These are phyloP conservation scores for Oryzias sinensis DNA, from an alignment of 2,797 vertebrate genomes.

Conservation along the genomic window DNA sequence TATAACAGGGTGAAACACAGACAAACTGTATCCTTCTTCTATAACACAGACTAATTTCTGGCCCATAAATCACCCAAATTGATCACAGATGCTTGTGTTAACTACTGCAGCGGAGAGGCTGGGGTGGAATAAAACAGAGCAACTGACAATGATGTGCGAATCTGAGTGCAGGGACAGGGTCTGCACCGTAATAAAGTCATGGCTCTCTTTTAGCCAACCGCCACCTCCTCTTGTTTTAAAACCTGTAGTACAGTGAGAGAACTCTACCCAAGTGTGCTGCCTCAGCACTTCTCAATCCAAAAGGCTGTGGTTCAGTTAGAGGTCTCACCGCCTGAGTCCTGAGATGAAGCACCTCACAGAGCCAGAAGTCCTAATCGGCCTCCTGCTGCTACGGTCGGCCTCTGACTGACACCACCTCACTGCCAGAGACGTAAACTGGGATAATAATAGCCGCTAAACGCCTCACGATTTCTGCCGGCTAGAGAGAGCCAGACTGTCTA, in stretches of 20 bases:
- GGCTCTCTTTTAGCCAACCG: slow-evolving; percentile 21
- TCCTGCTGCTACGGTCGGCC: slow-evolving; percentile 52
- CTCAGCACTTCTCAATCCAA: slow-evolving; percentile 69
- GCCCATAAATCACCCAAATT: slow-evolving; percentile 52
- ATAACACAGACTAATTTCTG: slow-evolving; percentile 54
- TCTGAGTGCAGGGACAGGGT: slow-evolving; percentile 43
- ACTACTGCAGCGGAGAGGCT: slow-evolving; percentile 39
- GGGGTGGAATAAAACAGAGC: slow-evolving; percentile 44
- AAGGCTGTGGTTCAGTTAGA: slow-evolving; percentile 67
- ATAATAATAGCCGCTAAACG: slow-evolving; percentile 65
- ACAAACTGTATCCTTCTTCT: slow-evolving; percentile 43
- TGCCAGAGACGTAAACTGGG: slow-evolving; percentile 65
- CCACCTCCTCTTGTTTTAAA: slow-evolving; percentile 42
- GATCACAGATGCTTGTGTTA: slow-evolving; percentile 57
- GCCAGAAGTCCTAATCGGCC: slow-evolving; percentile 52
- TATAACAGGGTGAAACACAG: slow-evolving; percentile 45
- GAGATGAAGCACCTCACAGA: slow-evolving; percentile 66
- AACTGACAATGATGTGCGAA: slow-evolving; percentile 51
- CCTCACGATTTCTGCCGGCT: slow-evolving; percentile 26
- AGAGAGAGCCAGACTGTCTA: slow-evolving; percentile 41
- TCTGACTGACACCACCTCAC: slow-evolving; percentile 52
- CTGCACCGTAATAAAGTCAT: slow-evolving; percentile 41
- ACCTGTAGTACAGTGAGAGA: slow-evolving; percentile 42
- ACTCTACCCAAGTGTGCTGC: slow-evolving; percentile 61
- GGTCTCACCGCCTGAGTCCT: slow-evolving; percentile 63